Percentiles rank a stretch among this genome's conserved stretches.
These are phyloP conservation scores for Ceratina calcarata DNA, from an alignment of 1,140 invertebrate species.

Conservation along the genomic window DNA sequence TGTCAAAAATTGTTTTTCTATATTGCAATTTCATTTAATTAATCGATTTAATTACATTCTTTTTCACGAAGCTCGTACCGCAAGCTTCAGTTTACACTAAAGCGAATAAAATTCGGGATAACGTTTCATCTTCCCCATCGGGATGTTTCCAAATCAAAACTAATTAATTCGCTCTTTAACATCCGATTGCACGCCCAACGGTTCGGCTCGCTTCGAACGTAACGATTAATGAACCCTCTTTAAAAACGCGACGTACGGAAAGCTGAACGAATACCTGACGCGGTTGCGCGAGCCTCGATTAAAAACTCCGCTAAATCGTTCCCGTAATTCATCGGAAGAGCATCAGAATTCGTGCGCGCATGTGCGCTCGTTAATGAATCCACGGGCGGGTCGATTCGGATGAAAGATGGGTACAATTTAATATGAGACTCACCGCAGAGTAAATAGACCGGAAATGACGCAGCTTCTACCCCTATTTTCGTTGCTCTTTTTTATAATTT, in stretches of 20 bases:
- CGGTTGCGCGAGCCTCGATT: not conserved
- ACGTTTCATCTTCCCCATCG: not conserved
- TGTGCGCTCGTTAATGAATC: constrained; percentile 9
- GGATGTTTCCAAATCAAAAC: constrained; percentile 7
- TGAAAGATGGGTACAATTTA: constrained; percentile 16
- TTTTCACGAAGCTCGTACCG: not conserved
- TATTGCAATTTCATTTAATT: not conserved
- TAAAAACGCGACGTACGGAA: not conserved
- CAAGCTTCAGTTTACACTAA: not conserved
- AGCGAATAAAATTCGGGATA: not conserved
- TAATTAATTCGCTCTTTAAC: constrained; percentile 20
- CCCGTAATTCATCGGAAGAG: not conserved
- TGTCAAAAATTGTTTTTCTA: no score
- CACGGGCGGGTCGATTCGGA: constrained; percentile 17
- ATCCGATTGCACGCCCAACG: not conserved
- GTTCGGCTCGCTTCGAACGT: not conserved
- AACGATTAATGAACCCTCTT: not conserved
- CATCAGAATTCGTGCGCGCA: no score
- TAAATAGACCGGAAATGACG: constrained; percentile 28
- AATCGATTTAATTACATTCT: not conserved
- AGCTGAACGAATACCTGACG: not conserved
- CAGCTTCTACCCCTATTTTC: not conserved
- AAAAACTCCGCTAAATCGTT: constrained; percentile 4
- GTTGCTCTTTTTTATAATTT: not conserved
- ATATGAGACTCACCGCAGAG: not conserved